A percentile compares a stretch with the other conserved stretches of the same genome.
phyloP scores from a whole-genome alignment of 2,113 vertebrate genomes.

The Probosciger aterrimus region DNA sequence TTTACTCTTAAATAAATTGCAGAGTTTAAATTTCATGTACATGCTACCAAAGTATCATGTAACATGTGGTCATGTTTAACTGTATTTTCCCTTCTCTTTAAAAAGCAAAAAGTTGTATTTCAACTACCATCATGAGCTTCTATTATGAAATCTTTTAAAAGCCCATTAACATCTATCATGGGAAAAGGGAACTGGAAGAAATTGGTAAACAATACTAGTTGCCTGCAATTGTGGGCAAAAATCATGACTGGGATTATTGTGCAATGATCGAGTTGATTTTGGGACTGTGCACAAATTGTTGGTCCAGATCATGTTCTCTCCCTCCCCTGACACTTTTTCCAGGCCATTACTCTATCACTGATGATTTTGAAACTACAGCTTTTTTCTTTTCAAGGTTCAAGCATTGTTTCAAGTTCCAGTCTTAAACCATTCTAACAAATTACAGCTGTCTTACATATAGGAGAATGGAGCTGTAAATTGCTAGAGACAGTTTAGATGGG shows the following conservation, averaged over 20 bases:
- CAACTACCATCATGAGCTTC: neutral
- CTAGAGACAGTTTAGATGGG: neutral
- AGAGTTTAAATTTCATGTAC: neutral
- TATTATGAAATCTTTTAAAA: neutral
- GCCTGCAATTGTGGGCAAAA: neutral
- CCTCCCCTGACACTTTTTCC: neutral
- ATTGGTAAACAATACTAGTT: neutral
- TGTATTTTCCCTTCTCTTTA: neutral
- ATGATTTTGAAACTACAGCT: neutral
- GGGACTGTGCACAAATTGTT: neutral
- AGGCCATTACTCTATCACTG: neutral
- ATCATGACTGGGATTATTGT: neutral
- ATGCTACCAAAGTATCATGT: neutral
- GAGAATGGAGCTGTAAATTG: neutral
- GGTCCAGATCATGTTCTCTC: neutral
- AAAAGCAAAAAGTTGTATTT: neutral
- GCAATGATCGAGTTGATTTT: neutral
- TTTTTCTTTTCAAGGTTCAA: neutral
- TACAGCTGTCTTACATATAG: neutral
- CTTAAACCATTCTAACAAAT: neutral
- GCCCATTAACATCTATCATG: neutral
- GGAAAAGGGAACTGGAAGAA: neutral
- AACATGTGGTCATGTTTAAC: neutral
- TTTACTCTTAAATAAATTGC: neutral
- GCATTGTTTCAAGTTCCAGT: neutral